Base-by-base conservation (phyloP, 2,888 invertebrate species). In the Noctua comes region DNA sequence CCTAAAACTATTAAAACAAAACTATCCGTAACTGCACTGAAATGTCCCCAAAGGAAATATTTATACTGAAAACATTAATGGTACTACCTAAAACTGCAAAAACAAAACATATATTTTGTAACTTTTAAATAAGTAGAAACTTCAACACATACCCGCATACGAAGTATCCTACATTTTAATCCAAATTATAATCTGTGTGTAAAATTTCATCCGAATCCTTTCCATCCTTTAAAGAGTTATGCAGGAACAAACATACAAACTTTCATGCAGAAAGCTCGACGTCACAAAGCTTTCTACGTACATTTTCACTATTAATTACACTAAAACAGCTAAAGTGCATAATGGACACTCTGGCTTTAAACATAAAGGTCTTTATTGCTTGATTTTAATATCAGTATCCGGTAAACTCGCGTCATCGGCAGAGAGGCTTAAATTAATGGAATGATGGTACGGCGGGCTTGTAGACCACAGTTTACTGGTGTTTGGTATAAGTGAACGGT, bases 371-470 rank as follows among this genome's bases (percentile, higher is more conserved):
- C 70, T 51, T 21, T 64, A 72, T 76, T 54, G 46, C 70, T 64
- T 75, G 64, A 82, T 75, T 76, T 85, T 57, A 68, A 70, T 59
- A 73, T 43, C 70, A 64, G 71, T 70, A 43, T 62, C 71, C 59
- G 64, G 48, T 70, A 80, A 82, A 77, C 70, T 77, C 68, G 57
- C 79, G 77, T 82, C 86, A 77, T 73, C 40, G 72, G 48, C 76
- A 71, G 70, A 83, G 51, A 82, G 79, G 73, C 62, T 77, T 78
- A 80, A 84, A 89, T 88, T 90, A 90, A 87, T 87, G 77, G 80
- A 79, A 88, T 84, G 83, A 83, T 86, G 73, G 86, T 81, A 79
- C 84, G 87, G 86, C 80, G 79, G 82, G 80, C 74, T 82, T 64
- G 66, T 77, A 73, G 79, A 79, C 82, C 64, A 65, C 76, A 73